Conservation (phyloP, 2,113 vertebrate genomes). For the Tamias sibiricus region DNA sequence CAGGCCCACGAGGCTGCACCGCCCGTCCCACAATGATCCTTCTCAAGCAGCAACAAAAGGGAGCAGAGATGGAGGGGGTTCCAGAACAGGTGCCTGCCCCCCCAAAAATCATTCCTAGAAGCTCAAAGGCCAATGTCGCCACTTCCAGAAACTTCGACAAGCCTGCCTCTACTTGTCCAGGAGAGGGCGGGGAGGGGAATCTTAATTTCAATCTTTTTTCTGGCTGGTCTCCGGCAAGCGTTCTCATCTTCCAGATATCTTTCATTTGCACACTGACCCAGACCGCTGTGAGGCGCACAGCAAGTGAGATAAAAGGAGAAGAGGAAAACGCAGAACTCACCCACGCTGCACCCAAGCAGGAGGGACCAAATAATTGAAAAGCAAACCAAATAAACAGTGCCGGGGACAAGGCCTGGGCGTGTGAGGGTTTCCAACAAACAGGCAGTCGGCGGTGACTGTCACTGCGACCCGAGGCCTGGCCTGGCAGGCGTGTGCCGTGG, state of each 20-base stretch:
- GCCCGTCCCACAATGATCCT: background rate
- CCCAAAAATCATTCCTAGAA: background rate
- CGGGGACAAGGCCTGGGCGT: accelerated
- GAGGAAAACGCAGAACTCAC: background rate
- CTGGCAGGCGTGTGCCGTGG: background rate
- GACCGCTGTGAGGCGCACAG: background rate
- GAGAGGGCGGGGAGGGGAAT: background rate
- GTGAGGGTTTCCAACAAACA: background rate
- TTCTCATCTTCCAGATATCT: background rate
- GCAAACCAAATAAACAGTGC: background rate
- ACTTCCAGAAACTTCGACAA: background rate
- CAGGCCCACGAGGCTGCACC: accelerated
- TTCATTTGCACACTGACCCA: background rate
- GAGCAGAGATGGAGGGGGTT: accelerated
- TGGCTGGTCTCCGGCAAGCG: background rate
- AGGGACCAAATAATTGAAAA: background rate
- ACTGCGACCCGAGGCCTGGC: background rate
- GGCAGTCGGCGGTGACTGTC: no score
- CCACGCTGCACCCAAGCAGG: background rate
- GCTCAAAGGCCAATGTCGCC: background rate
- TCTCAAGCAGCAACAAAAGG: accelerated
- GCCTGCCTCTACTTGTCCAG: background rate
- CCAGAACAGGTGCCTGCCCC: background rate
- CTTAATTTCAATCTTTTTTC: background rate
- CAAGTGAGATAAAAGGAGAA: background rate